Percentiles rank a stretch among this genome's conserved stretches.
phyloP scores from a whole-genome alignment of 2,797 vertebrate species.

The Pantherophis alleghaniensis region DNA sequence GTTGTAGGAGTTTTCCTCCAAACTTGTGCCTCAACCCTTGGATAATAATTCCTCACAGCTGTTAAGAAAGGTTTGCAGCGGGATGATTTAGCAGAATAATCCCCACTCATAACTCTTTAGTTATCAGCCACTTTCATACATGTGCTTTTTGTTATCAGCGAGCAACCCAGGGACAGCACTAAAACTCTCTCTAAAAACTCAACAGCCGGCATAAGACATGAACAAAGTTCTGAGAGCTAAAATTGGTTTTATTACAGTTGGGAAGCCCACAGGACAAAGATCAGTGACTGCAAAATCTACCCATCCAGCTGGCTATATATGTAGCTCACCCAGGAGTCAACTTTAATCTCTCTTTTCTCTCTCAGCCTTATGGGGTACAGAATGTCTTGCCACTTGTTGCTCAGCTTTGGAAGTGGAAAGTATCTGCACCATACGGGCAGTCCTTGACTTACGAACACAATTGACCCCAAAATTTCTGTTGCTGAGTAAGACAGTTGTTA shows the following conservation, averaged over 20 bases:
- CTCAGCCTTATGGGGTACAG: neutral
- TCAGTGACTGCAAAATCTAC: neutral
- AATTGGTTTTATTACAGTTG: neutral
- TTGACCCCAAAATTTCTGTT: neutral
- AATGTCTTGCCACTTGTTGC: neutral
- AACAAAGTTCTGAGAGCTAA: neutral
- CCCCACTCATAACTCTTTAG: neutral
- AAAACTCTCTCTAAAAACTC: neutral
- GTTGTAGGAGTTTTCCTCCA: neutral
- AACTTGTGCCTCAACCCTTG: neutral
- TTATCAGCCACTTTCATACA: neutral
- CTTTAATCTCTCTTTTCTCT: neutral
- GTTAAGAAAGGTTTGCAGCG: neutral
- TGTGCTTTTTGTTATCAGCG: neutral
- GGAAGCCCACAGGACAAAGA: neutral
- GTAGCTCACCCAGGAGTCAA: neutral
- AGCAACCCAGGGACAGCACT: neutral
- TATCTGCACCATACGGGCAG: neutral
- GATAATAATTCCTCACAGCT: neutral
- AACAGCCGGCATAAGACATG: neutral
- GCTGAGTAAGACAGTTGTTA: neutral
- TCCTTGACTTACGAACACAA: no score
- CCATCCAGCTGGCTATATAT: neutral
- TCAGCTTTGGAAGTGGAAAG: neutral
- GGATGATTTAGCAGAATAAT: neutral